Base-by-base conservation (phyloP, 2,113 vertebrate genomes). In the Trachemys scripta region DNA sequence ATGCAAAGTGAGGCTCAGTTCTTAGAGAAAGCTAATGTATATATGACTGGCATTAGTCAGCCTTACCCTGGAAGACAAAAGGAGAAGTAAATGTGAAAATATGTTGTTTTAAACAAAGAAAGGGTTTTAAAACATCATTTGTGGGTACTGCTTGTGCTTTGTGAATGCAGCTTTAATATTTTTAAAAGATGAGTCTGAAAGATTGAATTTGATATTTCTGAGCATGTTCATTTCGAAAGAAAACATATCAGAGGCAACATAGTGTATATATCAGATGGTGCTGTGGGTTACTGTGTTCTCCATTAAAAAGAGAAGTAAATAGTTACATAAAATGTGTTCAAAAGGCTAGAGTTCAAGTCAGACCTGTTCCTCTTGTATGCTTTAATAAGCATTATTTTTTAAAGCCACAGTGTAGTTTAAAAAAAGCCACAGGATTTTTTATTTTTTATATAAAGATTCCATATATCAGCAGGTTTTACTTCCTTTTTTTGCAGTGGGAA, bases 251-350 rank as follows among this genome's bases (percentile, higher is more conserved):
- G 56, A 57, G 81, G 16, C 76, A 91, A 22, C 29, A 59, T 49
- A 78, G 42, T 2, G 3, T 3, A 5, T 25, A 13, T 42, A 17
- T 50, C 59, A 85, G 53, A n/a, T 85, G 45, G 19, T 80, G 62
- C 56, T 12, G 27, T 85, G 16, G 57, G 54, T 82, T 75, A 20
- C 47, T 95, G 90, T 69, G 54, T 16, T 97, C 92, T 22, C 56
- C 8, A 53, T n/a, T 31, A 83, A 92, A 82, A 25, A 89, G 25
- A 85, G 81, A 96, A 97, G 78, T 50, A 92, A 91, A 81, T 38
- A 90, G n/a, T 5, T 50, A 50, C 5, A 82, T 75, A 87, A 96
- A 38, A 94, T 51, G 19, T 50, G 10, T 9, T 14, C 53, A 54
- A 82, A 95, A 90, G 8, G 14, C 24, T 57, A 87, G 51, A 57